Percentiles rank a stretch among this genome's conserved stretches.
These are phyloP conservation scores for Siniperca chuatsi DNA, from an alignment of 2,113 vertebrate genomes.

Conservation along the genomic window DNA sequence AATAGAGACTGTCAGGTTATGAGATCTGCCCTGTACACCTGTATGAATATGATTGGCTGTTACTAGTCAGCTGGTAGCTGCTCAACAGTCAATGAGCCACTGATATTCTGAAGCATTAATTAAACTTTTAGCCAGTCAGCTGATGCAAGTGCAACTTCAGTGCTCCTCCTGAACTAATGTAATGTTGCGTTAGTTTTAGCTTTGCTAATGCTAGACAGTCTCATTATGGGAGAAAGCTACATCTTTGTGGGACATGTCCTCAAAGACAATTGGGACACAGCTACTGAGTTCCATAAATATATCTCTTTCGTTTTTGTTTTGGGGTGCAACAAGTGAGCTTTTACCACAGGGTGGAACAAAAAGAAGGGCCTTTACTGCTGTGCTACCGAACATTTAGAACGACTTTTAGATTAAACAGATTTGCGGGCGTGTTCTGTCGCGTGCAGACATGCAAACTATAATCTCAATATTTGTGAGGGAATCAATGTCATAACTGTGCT, in stretches of 20 bases:
- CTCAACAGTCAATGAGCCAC: not conserved
- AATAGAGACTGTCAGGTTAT: too few relatives aligned
- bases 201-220: not conserved
- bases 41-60: too few relatives aligned
- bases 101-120: not conserved
- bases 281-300: not conserved
- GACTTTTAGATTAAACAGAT: constrained; percentile 8
- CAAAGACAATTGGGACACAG: not conserved
- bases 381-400: not conserved
- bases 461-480: constrained; percentile 18
- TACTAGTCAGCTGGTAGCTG: too few relatives aligned
- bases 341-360: not conserved
- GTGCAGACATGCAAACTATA: constrained; percentile 1
- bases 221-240: not conserved
- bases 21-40: too few relatives aligned
- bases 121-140: not conserved
- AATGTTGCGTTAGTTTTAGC: not conserved
- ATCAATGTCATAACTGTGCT: constrained; percentile 12
- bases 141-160: not conserved
- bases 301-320: not conserved
- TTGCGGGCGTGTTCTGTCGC: too few relatives aligned
- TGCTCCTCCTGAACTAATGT: not conserved
- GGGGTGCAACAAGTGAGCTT: not conserved
- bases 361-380: not conserved
- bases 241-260: not conserved